phyloP scores from a whole-genome alignment of 2,797 vertebrate species.

The Rhincodon typus region DNA sequence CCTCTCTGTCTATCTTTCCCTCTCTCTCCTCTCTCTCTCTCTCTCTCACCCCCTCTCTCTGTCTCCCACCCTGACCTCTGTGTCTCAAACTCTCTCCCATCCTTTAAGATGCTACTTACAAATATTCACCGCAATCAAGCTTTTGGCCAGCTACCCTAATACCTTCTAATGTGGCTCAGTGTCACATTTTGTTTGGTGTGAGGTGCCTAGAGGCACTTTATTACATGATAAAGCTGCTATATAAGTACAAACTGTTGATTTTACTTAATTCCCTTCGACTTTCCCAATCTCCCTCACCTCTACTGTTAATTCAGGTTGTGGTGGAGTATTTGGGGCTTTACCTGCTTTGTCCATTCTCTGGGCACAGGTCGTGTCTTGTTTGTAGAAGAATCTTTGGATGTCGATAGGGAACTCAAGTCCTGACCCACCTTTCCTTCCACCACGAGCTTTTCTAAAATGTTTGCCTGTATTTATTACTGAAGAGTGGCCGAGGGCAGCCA shows the following conservation, averaged over 20 bases:
- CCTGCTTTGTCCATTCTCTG: not conserved
- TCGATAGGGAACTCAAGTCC: not conserved
- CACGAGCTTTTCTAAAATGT: not conserved
- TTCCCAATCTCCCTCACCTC: not conserved
- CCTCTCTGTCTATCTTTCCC: too few species aligned
- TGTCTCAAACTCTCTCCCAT: not conserved
- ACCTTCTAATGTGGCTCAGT: not conserved
- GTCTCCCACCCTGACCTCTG: too few species aligned
- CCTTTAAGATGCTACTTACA: not conserved
- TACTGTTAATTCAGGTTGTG: not conserved
- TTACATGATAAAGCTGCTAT: not conserved
- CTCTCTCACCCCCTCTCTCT: too few species aligned
- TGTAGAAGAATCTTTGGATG: too few species aligned
- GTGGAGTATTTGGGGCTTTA: not conserved
- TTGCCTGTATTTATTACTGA: not conserved
- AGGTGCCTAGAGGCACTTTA: not conserved
- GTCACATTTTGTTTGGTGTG: not conserved
- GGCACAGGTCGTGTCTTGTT: not conserved
- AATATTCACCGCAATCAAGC: not conserved
- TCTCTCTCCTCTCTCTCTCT: not conserved
- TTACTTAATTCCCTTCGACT: not conserved
- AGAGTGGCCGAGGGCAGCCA: not conserved
- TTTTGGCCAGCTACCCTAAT: not conserved
- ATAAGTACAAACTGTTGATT: not conserved
- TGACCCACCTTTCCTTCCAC: too few species aligned